Base-by-base conservation (phyloP, 2,797 vertebrate genomes). In the Meriones psammophilus region DNA sequence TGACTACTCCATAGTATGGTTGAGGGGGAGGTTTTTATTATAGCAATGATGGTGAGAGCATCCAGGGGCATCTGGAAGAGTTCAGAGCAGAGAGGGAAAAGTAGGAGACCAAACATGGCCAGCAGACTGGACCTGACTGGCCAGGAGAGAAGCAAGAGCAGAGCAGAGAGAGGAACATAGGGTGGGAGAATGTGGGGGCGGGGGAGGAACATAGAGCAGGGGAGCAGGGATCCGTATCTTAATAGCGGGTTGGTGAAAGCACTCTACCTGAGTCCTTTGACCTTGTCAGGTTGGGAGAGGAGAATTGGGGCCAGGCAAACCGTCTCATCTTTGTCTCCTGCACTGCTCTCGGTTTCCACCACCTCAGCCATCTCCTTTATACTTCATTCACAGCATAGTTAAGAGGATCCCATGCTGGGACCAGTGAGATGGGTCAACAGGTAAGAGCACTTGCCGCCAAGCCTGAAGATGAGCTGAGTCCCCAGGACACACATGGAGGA, bases 281-380 rank as follows among this genome's bases (percentile, higher is more conserved):
- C 12, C 46, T 28, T 50, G 18, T 39, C 5, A 60, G 39, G 26
- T 6, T 42, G 17, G 24, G 18, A 50, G 4, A 20, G 68, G 33
- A 33, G 22, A 24, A 3, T 17, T 14, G 0, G 10, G 17, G 3
- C 6, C 15, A 24, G 17, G 24, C 46, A 24, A 30, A 3, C 10
- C 28, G 4, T 54, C 36, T n/a, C 76, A 26, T 2, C 6, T 30
- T 30, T 24, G 36, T 79, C 17, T 56, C 15, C 54, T 28, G 66
- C 22, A 6, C 14, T 58, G 33, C 56, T 56, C 7, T 28, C 6
- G 17, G 33, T 28, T 26, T n/a, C 79, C 56, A 15, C 6, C 39
- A 10, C 4, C 10, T 4, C 22, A 62, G 7, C 1, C 0, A 0
- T 8, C 33, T 60, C 74, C 62, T 18, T 18, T 7, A 1, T 12